Evolutionary conservation across 2,113 vertebrate species (phyloP).

Genomic region (Polypterus senegalus): DNA sequence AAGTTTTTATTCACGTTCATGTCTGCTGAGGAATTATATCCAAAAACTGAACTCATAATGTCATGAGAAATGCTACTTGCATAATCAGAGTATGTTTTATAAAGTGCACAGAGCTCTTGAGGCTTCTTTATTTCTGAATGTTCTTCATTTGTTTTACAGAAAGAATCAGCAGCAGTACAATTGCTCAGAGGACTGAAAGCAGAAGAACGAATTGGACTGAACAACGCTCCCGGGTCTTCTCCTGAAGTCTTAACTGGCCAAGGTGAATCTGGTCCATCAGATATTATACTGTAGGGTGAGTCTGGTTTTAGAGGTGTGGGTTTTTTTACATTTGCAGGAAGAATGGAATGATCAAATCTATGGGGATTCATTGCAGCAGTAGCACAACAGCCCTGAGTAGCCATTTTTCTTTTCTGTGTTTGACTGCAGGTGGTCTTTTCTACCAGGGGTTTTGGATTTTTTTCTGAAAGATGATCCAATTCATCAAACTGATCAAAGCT

Average conservation of each 20-base stretch:
- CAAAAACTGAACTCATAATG: conserved; percentile 72
- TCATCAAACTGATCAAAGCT: conserved; percentile 96
- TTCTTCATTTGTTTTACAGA: conserved; percentile 51
- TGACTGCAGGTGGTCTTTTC: conserved; percentile 32
- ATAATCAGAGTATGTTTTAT: conserved; percentile 69
- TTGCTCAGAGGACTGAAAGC: conserved; percentile 81
- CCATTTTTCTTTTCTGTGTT: conserved; percentile 47
- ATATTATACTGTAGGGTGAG: conserved; percentile 54
- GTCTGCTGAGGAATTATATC: conserved; percentile 48
- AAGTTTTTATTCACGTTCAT: conserved; percentile 57
- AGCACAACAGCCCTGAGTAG: conserved; percentile 43
- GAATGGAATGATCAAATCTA: conserved; percentile 70
- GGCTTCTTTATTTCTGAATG: conserved; percentile 44
- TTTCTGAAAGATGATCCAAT: conserved; percentile 62
- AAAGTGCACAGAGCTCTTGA: conserved; percentile 48
- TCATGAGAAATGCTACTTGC: conserved; percentile 74
- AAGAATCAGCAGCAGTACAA: conserved; percentile 59
- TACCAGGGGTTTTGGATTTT: conserved; percentile 31
- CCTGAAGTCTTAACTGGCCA: conserved; percentile 57
- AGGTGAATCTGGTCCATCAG: conserved; percentile 71
- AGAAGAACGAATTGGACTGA: conserved; percentile 81
- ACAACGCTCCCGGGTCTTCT: conserved; percentile 72
- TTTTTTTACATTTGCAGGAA: conserved; percentile 83
- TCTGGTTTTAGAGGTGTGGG: conserved; percentile 88
- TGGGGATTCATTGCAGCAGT: conserved; percentile 78